Base-by-base conservation (phyloP, 2,888 invertebrate genomes). In the Elaeidobius kamerunicus region DNA sequence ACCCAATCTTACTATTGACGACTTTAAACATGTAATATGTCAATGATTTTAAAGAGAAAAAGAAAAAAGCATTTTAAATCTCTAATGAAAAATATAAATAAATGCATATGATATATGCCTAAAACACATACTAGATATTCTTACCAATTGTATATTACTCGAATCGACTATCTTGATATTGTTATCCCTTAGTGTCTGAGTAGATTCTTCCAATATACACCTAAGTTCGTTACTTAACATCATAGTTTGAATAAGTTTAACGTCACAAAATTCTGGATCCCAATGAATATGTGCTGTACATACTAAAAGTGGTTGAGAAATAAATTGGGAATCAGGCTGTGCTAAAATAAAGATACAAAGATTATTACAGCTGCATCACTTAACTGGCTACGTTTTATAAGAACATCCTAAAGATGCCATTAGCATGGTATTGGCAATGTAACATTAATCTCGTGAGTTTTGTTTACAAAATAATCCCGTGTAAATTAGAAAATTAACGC, bases 231-330 rank as follows among this genome's bases (percentile, higher is more conserved):
- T 90, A 76, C 94, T 90, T 62, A 99, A 76, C 96, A 99, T 97
- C 91, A 98, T 96, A 27, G 96, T 95, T 76, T 99, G 99, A 61
- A 99, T 96, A 39, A 99, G 82, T 76, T 99, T 99, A 40, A 99
- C 99, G 76, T 99, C 99, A 73, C 97, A 96, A 76, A 88, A 98
- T 77, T 99, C 97, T 0, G 99, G 99, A 79, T 99, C 98, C 99
- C 99, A 99, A 75, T 99, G 98, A 65, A 99, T 94, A 76, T 99
- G 99, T 27, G 98, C 97, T 20, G 97, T 99, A 74, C 97, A 96
- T 44, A 99, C 95, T 55, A 98, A 78, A 56, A 99, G 80, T 15
- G 92, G 91, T 70, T 92, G 91, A n/a, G 32, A 19, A 61, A 85
- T 79, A 76, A 84, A 85, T 57, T 82, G 82, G 61, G 85, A 81